phyloP scores from a whole-genome alignment of 2,888 invertebrate species.

The Xestia rhomboidea region DNA sequence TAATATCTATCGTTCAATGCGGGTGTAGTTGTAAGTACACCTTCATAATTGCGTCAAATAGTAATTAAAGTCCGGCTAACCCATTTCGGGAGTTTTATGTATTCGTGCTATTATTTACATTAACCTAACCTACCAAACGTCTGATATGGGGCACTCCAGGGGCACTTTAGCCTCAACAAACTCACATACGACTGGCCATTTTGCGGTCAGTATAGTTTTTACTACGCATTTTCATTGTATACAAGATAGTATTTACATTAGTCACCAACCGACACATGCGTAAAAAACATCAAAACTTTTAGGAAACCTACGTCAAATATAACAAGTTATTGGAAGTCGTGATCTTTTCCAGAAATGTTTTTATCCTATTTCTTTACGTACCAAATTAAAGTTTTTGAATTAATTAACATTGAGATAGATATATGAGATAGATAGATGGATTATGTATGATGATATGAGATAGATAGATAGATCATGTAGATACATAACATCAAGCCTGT shows the following conservation, averaged over 20 bases:
- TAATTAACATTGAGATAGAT: not conserved
- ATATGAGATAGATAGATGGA: no score
- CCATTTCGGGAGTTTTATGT: conserved; percentile 25
- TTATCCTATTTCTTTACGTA: conserved; percentile 1
- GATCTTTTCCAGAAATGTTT: conserved; percentile 14
- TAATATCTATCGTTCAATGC: no score
- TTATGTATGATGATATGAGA: no score
- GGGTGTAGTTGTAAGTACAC: not conserved
- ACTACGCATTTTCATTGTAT: conserved; percentile 28
- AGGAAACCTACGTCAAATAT: conserved; percentile 16
- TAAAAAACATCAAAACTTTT: conserved; percentile 15
- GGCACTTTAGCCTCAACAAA: conserved; percentile 25
- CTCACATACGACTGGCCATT: conserved; percentile 10
- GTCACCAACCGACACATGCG: not conserved
- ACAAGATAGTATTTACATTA: not conserved
- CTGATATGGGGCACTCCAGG: conserved; percentile 42
- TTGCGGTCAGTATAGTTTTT: conserved; percentile 9
- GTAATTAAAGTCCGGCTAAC: conserved; percentile 17
- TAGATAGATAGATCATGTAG: no score
- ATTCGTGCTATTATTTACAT: conserved; percentile 6
- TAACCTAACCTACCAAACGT: conserved; percentile 4
- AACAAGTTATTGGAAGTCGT: conserved; percentile 2
- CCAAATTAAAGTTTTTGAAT: not conserved
- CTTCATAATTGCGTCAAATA: not conserved
- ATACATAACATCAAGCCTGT: not conserved